Conservation (phyloP, 2,797 vertebrate species). For the Hydrocynus forskahlii region DNA sequence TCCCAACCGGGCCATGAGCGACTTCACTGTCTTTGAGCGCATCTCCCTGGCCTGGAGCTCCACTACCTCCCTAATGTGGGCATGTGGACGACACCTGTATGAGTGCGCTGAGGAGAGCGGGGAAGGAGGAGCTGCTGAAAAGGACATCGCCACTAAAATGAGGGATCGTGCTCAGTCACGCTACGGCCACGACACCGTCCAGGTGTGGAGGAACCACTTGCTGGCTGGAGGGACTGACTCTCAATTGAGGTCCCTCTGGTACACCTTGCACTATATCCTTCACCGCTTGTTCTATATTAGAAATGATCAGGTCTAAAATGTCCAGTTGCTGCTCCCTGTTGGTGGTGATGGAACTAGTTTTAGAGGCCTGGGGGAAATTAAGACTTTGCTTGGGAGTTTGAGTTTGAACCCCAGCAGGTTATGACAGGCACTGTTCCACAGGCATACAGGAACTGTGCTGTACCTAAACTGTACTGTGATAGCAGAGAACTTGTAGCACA, state of each 20-base stretch:
- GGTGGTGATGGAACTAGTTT: neutral
- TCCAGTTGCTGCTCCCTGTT: neutral
- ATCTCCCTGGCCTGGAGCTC: slow-evolving; percentile 98
- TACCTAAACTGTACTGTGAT: too few relatives aligned
- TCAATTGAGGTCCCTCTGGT: slow-evolving; percentile 96
- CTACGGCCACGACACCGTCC: slow-evolving; percentile 94
- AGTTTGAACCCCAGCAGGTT: too few relatives aligned
- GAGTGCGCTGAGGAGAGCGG: slow-evolving; percentile 89
- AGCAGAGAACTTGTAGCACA: too few relatives aligned
- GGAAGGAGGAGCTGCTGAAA: slow-evolving; percentile 81
- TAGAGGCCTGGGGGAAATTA: too few relatives aligned
- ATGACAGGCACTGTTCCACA: too few relatives aligned
- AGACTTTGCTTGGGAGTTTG: too few relatives aligned
- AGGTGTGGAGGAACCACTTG: slow-evolving; percentile 95
- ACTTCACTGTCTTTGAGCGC: slow-evolving; percentile 98
- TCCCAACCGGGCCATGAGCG: slow-evolving; percentile 91
- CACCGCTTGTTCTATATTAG: slow-evolving; percentile 11
- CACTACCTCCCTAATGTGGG: slow-evolving; percentile 95
- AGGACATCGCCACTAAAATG: slow-evolving; percentile 97
- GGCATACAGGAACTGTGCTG: too few relatives aligned
- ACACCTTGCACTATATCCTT: slow-evolving; percentile 98
- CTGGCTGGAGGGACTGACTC: slow-evolving; percentile 91
- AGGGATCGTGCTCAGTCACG: slow-evolving; percentile 91
- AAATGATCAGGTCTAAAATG: neutral
- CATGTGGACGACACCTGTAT: slow-evolving; percentile 93